These are phyloP conservation scores for Tilapia sparmanii DNA, from an alignment of 2,113 vertebrate genomes.

Conservation along the genomic window DNA sequence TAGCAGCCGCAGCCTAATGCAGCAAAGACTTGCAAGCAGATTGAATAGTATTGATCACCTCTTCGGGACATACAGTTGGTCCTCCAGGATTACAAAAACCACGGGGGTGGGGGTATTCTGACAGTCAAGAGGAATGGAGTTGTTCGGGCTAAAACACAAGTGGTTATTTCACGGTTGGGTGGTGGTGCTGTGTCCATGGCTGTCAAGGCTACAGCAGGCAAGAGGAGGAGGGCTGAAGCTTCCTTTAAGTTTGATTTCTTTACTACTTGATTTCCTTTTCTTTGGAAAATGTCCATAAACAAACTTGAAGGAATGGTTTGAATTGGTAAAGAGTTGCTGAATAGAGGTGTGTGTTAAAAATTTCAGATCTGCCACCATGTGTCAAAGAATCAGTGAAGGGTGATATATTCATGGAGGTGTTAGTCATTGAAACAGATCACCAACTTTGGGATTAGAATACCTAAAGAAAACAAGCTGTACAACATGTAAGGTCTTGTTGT, in stretches of 20 bases:
- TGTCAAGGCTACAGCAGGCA: conserved; percentile 27
- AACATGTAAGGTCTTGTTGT: not conserved
- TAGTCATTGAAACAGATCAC: not conserved
- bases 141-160: conserved; percentile 56
- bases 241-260: not conserved
- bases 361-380: not conserved
- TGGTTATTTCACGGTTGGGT: conserved; percentile 63
- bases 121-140: conserved; percentile 51
- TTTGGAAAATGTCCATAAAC: not conserved
- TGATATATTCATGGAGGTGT: not conserved
- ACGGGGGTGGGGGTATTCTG: not conserved
- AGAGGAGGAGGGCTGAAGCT: not conserved
- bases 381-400: not conserved
- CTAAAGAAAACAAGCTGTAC: not conserved
- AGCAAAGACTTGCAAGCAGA: conserved; percentile 31
- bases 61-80: conserved; percentile 32
- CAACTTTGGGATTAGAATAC: not conserved
- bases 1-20: conserved; percentile 1
- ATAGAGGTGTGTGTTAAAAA: not conserved
- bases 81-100: conserved; percentile 13
- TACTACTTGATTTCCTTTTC: not conserved
- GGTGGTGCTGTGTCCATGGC: conserved; percentile 47
- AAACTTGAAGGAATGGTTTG: not conserved
- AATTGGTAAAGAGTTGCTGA: not conserved
- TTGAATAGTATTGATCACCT: conserved; percentile 68